phyloP scores from a whole-genome alignment of 2,797 vertebrate species.

The Dendrocincla fuliginosa region DNA sequence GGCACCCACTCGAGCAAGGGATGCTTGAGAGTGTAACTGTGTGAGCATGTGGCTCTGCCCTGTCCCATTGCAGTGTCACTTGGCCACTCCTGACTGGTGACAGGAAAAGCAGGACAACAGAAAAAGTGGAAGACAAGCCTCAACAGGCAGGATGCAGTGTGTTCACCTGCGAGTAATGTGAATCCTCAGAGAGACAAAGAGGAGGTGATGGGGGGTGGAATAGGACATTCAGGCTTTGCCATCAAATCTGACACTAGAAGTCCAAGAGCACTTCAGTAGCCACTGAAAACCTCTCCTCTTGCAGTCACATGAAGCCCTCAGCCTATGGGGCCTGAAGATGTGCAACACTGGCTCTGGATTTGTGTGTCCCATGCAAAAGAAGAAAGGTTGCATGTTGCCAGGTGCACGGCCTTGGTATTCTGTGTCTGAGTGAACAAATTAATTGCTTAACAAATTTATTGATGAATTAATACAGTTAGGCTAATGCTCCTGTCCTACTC shows the following conservation, averaged over 20 bases:
- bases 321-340: background rate
- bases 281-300: background rate
- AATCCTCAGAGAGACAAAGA: background rate
- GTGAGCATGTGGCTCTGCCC: background rate
- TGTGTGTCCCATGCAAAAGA: accelerated
- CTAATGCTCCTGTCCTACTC: background rate
- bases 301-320: accelerated
- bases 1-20: background rate
- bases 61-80: background rate
- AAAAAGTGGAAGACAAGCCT: background rate
- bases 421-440: background rate
- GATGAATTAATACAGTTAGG: background rate
- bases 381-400: background rate
- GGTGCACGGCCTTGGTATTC: background rate
- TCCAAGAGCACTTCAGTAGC: background rate
- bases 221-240: background rate
- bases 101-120: background rate
- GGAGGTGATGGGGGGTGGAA: background rate
- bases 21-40: background rate
- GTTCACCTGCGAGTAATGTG: background rate
- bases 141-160: accelerated
- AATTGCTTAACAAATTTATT: background rate
- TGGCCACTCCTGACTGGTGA: background rate
- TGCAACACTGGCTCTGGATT: background rate
- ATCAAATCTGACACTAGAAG: background rate